Percentiles rank a stretch among this genome's conserved stretches.
Evolutionary conservation across 2,888 invertebrate species (phyloP).

Genomic region (Drosophila engyochracea): DNA sequence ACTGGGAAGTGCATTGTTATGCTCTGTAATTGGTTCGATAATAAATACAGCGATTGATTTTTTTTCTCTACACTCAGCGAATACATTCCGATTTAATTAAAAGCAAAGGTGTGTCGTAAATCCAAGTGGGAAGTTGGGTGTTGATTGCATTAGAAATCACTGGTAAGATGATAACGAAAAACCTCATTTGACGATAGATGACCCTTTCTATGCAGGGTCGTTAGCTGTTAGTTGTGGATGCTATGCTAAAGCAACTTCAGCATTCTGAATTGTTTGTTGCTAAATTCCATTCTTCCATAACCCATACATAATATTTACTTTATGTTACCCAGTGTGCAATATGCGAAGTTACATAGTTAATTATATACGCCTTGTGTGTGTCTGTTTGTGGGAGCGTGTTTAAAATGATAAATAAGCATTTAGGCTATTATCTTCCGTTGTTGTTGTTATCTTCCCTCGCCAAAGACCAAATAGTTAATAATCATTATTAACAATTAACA

Average conservation of each 20-base stretch:
- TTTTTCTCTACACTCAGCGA: constrained; percentile 18
- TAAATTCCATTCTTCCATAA: background rate
- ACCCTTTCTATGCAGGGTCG: constrained; percentile 26
- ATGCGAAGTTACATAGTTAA: background rate
- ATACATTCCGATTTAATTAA: constrained; percentile 47
- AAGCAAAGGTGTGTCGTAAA: constrained; percentile 36
- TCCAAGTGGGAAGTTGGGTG: background rate
- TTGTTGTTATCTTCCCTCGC: constrained; percentile 5
- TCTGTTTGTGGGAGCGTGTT: background rate
- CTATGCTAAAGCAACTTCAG: background rate
- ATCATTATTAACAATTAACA: constrained; percentile 67
- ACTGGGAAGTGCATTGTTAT: constrained; percentile 30
- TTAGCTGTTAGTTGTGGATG: constrained; percentile 13
- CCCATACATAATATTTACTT: background rate
- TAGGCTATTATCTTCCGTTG: constrained; percentile 15
- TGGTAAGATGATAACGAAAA: constrained; percentile 23
- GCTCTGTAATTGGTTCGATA: constrained; percentile 74
- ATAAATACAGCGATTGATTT: constrained; percentile 75
- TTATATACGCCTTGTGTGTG: background rate
- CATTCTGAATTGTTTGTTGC: background rate
- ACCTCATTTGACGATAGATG: constrained; percentile 21
- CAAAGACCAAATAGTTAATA: constrained; percentile 60
- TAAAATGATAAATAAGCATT: background rate
- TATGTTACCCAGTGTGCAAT: background rate
- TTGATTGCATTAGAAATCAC: constrained; percentile 30